Evolutionary conservation across 2,113 vertebrate genomes (phyloP), one percentile per base, ranked within the genome.

Genomic region (Australoheros scitulus): DNA sequence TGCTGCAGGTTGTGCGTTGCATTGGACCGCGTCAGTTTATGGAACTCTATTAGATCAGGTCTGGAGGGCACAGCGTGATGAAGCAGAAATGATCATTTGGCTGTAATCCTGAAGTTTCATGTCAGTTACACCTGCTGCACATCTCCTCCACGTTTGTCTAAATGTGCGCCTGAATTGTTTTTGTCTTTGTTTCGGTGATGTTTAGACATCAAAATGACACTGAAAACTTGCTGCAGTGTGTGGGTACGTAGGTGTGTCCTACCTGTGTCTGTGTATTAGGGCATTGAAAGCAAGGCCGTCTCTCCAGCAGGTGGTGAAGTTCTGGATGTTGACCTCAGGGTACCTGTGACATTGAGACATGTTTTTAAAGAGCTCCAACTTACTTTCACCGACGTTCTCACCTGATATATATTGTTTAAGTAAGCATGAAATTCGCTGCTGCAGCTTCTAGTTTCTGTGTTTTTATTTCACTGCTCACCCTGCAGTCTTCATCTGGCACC

Each of bases 401-500:
- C 34, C 2, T 1, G 3, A 15, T 29, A 61, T 7, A 32, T 22
- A 36, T 56, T n/a, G 29, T 20, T 57, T 17, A 36, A 59, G 65
- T 20, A 1, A 36, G 47, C 0, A 13, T 2, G 11, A 55, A 55
- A 55, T 64, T 10, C 4, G 1, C n/a, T 8, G 34, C 24, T 32
- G 20, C 15, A 29, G 18, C 22, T 70, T 26, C 6, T 10, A 20
- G 63, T 47, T 56, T 56, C n/a, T 58, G 26, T 57, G 1, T 70
- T 55, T 58, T 55, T 17, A 72, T 79, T 29, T n/a, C 41, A 24
- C 15, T 22, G 9, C 96, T 95, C 91, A 97, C 97, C 97, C 97
- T 2, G 97, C 96, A 0, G 98, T 99, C 95, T 98, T 99, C 98
- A 98, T 99, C 95, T 98, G 97, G 93, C 97, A 99, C 98, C 97